Evolutionary conservation across 2,113 vertebrate species (phyloP).

Genomic region (Pelecanoides urinatrix): DNA sequence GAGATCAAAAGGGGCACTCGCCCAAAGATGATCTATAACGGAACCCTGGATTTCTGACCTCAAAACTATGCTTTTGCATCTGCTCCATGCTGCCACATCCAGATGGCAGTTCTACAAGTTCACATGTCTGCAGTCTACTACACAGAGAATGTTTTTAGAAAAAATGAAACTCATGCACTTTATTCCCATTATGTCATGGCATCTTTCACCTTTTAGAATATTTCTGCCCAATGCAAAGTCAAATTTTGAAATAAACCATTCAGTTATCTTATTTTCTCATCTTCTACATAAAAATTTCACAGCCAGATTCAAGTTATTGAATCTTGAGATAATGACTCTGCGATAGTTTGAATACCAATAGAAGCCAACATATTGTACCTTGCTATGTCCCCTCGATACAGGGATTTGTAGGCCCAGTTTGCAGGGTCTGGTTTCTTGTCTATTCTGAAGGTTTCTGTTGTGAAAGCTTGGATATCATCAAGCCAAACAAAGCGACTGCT

Average conservation of each 20-base stretch:
- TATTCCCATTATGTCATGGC: not conserved
- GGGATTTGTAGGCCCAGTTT: conserved; percentile 95
- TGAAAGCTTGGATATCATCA: conserved; percentile 80
- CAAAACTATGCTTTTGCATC: not conserved
- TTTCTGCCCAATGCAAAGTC: not conserved
- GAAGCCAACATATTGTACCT: conserved; percentile 69
- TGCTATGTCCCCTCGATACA: conserved; percentile 90
- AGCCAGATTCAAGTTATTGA: not conserved
- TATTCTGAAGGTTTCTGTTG: conserved; percentile 79
- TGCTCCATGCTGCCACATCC: not conserved
- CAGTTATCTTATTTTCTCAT: not conserved
- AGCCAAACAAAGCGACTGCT: conserved; percentile 79
- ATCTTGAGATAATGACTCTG: not conserved
- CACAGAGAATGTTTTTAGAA: not conserved
- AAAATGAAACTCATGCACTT: not conserved
- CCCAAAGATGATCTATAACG: not conserved
- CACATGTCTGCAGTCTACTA: not conserved
- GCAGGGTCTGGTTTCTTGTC: conserved; percentile 87
- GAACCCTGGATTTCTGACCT: not conserved
- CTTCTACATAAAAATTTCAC: not conserved
- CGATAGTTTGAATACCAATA: not conserved
- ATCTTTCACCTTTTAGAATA: not conserved
- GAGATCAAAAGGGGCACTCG: not conserved
- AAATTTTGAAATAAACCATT: not conserved
- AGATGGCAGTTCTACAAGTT: not conserved